These are phyloP conservation scores for Autographa gamma DNA, from an alignment of 2,888 invertebrate species.

Conservation along the genomic window DNA sequence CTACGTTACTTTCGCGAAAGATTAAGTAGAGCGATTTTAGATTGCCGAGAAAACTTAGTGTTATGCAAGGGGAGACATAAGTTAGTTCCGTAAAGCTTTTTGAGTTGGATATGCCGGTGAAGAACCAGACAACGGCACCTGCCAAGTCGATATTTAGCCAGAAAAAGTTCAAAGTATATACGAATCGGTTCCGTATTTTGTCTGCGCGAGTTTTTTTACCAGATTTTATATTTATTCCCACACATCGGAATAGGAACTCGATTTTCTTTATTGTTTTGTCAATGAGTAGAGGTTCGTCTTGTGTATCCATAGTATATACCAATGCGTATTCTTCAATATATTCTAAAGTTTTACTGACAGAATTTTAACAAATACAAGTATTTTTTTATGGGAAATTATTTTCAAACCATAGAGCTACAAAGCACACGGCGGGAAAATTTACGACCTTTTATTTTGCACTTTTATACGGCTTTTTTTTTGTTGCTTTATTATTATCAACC, in stretches of 20 bases:
- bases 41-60: constrained; percentile 55
- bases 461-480: neutral
- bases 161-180: constrained; percentile 66
- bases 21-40: constrained; percentile 61
- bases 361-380: neutral
- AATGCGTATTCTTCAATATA: neutral
- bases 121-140: constrained; percentile 66
- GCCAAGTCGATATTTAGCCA: constrained; percentile 64
- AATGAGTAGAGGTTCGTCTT: constrained; percentile 45
- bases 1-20: constrained; percentile 52
- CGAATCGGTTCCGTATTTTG: constrained; percentile 42
- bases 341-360: neutral
- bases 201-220: constrained; percentile 43
- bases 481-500: neutral
- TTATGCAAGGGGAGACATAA: constrained; percentile 68
- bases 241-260: constrained; percentile 53
- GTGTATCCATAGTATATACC: constrained; percentile 10
- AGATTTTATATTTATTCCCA: constrained; percentile 65
- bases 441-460: neutral
- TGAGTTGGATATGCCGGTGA: constrained; percentile 58
- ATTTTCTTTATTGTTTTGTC: constrained; percentile 64
- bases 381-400: constrained; percentile 13
- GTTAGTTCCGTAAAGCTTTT: constrained; percentile 66
- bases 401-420: constrained; percentile 23
- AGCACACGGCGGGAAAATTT: neutral